Percentiles rank a stretch among this genome's conserved stretches.
These are phyloP conservation scores for Ochropleura leucogaster DNA, from an alignment of 2,888 invertebrate species.

Conservation along the genomic window DNA sequence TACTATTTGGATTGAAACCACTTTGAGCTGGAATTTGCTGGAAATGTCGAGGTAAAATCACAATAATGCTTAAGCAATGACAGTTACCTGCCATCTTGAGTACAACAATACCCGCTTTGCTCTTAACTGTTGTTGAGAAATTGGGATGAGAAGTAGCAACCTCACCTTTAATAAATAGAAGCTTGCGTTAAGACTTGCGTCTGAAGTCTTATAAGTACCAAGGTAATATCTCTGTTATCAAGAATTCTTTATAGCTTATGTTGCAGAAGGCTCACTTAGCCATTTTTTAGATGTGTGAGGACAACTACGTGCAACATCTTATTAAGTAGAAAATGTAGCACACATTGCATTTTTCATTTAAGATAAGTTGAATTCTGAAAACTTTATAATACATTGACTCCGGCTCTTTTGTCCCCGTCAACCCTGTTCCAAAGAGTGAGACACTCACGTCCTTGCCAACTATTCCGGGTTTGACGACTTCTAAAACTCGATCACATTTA, in stretches of 20 bases:
- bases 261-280: background rate
- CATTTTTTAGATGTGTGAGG: slow-evolving; percentile 4
- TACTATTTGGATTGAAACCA: slow-evolving; percentile 11
- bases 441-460: slow-evolving; percentile 62
- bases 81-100: slow-evolving; percentile 35
- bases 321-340: background rate
- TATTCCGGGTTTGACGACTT: slow-evolving; percentile 67
- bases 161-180: slow-evolving; percentile 35
- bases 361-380: slow-evolving; percentile 24
- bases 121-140: slow-evolving; percentile 29
- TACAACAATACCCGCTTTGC: slow-evolving; percentile 33
- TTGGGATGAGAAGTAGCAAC: slow-evolving; percentile 24
- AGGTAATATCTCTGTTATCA: slow-evolving; percentile 6
- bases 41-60: slow-evolving; percentile 45
- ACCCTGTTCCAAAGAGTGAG: slow-evolving; percentile 55
- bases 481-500: slow-evolving; percentile 67
- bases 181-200: slow-evolving; percentile 3
- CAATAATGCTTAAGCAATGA: slow-evolving; percentile 42
- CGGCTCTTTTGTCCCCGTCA: slow-evolving; percentile 40
- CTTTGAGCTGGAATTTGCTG: slow-evolving; percentile 21
- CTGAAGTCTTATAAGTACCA: slow-evolving; percentile 4
- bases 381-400: slow-evolving; percentile 36
- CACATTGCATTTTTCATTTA: slow-evolving; percentile 21
- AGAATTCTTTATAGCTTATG: slow-evolving; percentile 15
- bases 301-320: background rate